Evolutionary conservation across 2,797 vertebrate species (phyloP).

Genomic region (Botia almorhae): DNA sequence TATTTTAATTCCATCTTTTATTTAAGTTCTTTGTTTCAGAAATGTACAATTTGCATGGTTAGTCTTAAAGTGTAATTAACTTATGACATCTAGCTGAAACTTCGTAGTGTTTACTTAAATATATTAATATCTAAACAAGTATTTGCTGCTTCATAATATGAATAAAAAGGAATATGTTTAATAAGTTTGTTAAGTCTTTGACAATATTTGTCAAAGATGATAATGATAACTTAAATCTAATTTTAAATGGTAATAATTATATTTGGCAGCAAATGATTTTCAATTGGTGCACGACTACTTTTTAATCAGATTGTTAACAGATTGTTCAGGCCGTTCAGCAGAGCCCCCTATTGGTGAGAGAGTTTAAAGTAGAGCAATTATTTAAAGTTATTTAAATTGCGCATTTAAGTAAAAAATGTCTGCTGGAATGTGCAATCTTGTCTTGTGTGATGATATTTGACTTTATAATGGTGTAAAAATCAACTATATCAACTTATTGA

Average conservation of each 20-base stretch:
- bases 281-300: neutral
- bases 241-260: no score
- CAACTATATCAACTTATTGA: no score
- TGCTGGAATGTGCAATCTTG: neutral
- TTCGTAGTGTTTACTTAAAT: slow-evolving; percentile 12
- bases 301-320: neutral
- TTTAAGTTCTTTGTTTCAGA: slow-evolving; percentile 1
- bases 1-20: neutral
- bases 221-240: no score
- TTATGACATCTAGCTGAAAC: neutral
- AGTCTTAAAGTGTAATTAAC: slow-evolving; percentile 2
- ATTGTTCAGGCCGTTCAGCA: neutral
- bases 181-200: neutral
- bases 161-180: neutral
- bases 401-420: neutral
- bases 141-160: slow-evolving; percentile 6
- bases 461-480: neutral
- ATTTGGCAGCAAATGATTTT: slow-evolving; percentile 11
- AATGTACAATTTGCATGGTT: slow-evolving; percentile 16
- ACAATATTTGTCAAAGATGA: neutral
- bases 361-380: neutral
- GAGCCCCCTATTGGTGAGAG: slow-evolving; percentile 9
- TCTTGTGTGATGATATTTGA: neutral
- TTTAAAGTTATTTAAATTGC: neutral
- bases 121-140: neutral